Evolutionary conservation across 2,113 vertebrate genomes (phyloP), one percentile per base, ranked within the genome.

Genomic region (Hippocampus guttulatus): DNA sequence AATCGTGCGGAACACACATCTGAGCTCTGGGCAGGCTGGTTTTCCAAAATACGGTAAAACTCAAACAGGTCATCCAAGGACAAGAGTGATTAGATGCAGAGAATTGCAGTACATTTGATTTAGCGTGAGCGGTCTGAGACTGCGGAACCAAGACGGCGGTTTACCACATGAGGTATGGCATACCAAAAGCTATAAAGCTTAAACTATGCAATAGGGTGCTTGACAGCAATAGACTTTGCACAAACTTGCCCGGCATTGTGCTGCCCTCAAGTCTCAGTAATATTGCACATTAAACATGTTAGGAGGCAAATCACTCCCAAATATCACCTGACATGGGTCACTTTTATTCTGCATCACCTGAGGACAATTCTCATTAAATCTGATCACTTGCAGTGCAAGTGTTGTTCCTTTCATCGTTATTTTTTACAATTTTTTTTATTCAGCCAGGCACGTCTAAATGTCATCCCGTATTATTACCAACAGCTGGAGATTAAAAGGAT

Each of bases 311-410:
- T 33, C 38, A 69, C 75, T 76, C 40, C 74, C 61, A 84, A 83
- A 84, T 51, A 69, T 30, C n/a, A 60, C 62, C 66, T 57, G 77
- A 79, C 82, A 76, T 10, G 49, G 76, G 66, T 84, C 73, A 77
- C 47, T 61, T 73, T 76, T 72, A 30, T 60, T 77, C 57, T 51
- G 68, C 43, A 3, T 5, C 71, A 78, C 74, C 72, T 21, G 65
- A 76, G 63, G 49, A 83, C 70, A 84, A 73, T 62, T 54, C 70
- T 84, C 74, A 81, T 85, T 69, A 85, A 81, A 77, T 18, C 45
- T 2, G 33, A 25, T 3, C 11, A 67, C 67, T 73, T 67, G 55
- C 47, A 47, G 57, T 55, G 60, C 74, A 75, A 62, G 33, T 75
- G 69, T 55, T 71, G 80, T 73, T 78, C 51, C 74, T 77, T 84